Base-by-base conservation (phyloP, 2,113 vertebrate genomes). In the Callocephalon fimbriatum region DNA sequence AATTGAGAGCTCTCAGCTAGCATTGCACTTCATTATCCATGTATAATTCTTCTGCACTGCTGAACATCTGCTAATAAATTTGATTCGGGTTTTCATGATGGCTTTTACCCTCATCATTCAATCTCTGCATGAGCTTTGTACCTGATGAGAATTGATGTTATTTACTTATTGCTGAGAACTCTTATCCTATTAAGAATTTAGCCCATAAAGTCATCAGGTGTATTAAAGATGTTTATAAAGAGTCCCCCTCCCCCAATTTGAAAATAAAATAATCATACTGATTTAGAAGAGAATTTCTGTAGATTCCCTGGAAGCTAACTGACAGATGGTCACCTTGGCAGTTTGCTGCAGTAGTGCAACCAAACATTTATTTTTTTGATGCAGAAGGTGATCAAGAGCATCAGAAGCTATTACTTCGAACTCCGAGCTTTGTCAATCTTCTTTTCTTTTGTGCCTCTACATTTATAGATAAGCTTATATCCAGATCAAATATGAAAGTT, bases 281-380 rank as follows among this genome's bases (percentile, higher is more conserved):
- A 72, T 96, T 97, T 96, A 96, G 71, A 81, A 79, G 47, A 86
- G 31, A 84, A 82, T 86, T 97, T 97, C 86, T 38, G 45, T 51
- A 91, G 54, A 76, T 95, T 83, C 32, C 65, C 66, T 96, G 89
- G 77, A 96, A 98, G 87, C 66, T 93, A 86, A 87, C 85, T 97
- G 97, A 98, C 97, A 98, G 97, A 80, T 98, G 97, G 97, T 98
- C 97, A 98, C 97, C 97, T 98, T 98, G 98, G 95, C 97, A 97
- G 92, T 75, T 90, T 76, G 72, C 87, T 96, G 37, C 68, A 88
- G n/a, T 66, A 88, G 66, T 67, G 74, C 40, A 95, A 96, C 75
- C 10, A 37, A 88, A 91, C 11, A 94, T 92, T 94, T 88, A 26
- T 91, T 91, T 95, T 95, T 95, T 79, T 92, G 78, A 96, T 95